Conservation (phyloP, 2,888 invertebrate species). For the Nemapogon koenigi region DNA sequence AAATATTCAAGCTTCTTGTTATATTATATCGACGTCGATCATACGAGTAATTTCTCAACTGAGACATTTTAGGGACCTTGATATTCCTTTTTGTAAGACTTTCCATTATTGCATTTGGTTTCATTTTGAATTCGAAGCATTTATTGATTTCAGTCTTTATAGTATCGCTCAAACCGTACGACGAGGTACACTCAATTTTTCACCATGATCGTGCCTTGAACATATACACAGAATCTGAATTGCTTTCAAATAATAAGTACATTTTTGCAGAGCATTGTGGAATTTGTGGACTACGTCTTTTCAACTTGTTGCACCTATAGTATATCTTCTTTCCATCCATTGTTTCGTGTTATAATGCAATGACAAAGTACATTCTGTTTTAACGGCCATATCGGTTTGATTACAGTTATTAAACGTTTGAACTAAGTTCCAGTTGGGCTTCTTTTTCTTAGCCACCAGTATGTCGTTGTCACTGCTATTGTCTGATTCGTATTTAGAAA, state of each 20-base stretch:
- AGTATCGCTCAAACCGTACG: slow-evolving; percentile 1
- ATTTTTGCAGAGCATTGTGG: slow-evolving; percentile 4
- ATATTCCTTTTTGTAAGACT: neutral
- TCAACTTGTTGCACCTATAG: slow-evolving; percentile 8
- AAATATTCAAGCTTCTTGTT: too few relatives aligned
- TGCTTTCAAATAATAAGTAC: slow-evolving; percentile 3
- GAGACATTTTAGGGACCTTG: slow-evolving; percentile 2
- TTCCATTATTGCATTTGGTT: slow-evolving; percentile 9
- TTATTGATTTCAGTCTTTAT: slow-evolving; percentile 5
- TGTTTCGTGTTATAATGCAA: neutral
- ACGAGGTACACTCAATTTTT: neutral
- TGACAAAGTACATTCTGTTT: neutral
- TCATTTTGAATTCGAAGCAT: slow-evolving; percentile 5
- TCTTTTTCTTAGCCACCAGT: too few relatives aligned
- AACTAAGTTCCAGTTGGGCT: neutral
- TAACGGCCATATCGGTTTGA: neutral
- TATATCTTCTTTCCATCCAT: slow-evolving; percentile 5
- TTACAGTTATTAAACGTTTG: neutral
- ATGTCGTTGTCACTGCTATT: too few relatives aligned
- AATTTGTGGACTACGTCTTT: slow-evolving; percentile 2
- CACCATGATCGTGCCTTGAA: slow-evolving; percentile 6
- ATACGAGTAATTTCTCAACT: slow-evolving; percentile 8
- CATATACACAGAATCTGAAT: neutral
- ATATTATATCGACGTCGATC: slow-evolving; percentile 5
- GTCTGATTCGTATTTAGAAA: too few relatives aligned